Percentiles rank a stretch among this genome's conserved stretches.
Conservation (phyloP, 2,888 invertebrate species). For the Oxycera nigricornis region DNA sequence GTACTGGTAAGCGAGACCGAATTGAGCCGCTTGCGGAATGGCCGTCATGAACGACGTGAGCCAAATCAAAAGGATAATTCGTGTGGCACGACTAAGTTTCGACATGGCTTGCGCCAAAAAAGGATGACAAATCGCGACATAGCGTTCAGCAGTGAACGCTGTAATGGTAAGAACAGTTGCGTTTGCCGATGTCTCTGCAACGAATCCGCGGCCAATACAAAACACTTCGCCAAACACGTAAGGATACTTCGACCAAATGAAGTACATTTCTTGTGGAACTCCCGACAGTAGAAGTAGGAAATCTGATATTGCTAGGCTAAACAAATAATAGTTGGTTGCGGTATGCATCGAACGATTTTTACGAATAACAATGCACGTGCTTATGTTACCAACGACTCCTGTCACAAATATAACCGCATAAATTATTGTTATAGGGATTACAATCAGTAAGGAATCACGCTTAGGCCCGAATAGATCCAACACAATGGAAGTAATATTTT, state of each 20-base stretch:
- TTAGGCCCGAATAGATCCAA: slow-evolving; percentile 55
- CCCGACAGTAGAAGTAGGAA: slow-evolving; percentile 77
- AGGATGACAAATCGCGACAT: slow-evolving; percentile 70
- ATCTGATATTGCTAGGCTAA: slow-evolving; percentile 85
- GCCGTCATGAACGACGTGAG: slow-evolving; percentile 75
- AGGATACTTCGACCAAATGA: slow-evolving; percentile 78
- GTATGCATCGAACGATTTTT: slow-evolving; percentile 84
- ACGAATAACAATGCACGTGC: slow-evolving; percentile 84
- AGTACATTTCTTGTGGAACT: slow-evolving; percentile 82
- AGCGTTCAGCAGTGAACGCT: slow-evolving; percentile 81
- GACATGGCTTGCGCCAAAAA: slow-evolving; percentile 79
- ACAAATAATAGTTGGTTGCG: slow-evolving; percentile 81
- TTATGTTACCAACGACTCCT: slow-evolving; percentile 81
- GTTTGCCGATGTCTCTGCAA: slow-evolving; percentile 82
- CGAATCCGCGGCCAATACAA: slow-evolving; percentile 78
- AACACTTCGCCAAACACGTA: slow-evolving; percentile 81
- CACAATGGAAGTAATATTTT: slow-evolving; percentile 9
- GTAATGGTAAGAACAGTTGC: slow-evolving; percentile 82
- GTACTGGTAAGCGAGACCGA: slow-evolving; percentile 66
- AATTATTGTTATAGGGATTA: slow-evolving; percentile 76
- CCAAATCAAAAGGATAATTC: slow-evolving; percentile 81
- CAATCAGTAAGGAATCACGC: slow-evolving; percentile 68
- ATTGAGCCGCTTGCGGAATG: slow-evolving; percentile 81
- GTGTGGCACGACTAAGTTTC: slow-evolving; percentile 80
- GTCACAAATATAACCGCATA: slow-evolving; percentile 80